These are phyloP conservation scores for Ondatra zibethicus DNA, from an alignment of 2,113 vertebrate genomes.

Conservation along the genomic window DNA sequence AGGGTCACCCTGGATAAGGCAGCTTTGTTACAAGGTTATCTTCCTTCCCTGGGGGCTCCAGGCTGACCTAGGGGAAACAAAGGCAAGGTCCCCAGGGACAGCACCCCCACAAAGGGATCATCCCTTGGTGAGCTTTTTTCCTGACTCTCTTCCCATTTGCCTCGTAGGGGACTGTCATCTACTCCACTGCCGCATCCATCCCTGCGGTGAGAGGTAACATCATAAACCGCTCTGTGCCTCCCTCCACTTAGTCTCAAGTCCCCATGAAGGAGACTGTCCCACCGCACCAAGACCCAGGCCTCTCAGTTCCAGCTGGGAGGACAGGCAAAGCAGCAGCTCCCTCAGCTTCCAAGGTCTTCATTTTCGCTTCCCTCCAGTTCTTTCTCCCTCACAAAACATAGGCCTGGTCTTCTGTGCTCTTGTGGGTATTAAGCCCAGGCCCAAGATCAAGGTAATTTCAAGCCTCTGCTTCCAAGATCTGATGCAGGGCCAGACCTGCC, in stretches of 20 bases:
- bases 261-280: not conserved
- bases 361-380: not conserved
- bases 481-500: not conserved
- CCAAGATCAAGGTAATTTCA: not conserved
- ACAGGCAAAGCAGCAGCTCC: not conserved
- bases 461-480: not conserved
- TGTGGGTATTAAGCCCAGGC: not conserved
- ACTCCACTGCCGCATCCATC: conserved; percentile 33
- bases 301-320: not conserved
- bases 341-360: not conserved
- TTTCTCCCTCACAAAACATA: not conserved
- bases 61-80: not conserved
- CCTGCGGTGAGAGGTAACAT: not conserved
- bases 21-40: not conserved
- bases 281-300: conserved; percentile 33
- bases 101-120: not conserved
- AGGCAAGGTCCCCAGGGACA: not conserved
- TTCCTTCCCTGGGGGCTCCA: not conserved
- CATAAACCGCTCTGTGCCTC: not conserved
- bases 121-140: not conserved
- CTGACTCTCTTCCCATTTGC: not conserved
- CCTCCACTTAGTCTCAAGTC: not conserved
- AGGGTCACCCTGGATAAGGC: not conserved
- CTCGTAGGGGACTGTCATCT: conserved; percentile 42
- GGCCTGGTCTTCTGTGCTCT: not conserved